phyloP scores from a whole-genome alignment of 2,888 invertebrate species.

The Dyspetes luteomarginatus region DNA sequence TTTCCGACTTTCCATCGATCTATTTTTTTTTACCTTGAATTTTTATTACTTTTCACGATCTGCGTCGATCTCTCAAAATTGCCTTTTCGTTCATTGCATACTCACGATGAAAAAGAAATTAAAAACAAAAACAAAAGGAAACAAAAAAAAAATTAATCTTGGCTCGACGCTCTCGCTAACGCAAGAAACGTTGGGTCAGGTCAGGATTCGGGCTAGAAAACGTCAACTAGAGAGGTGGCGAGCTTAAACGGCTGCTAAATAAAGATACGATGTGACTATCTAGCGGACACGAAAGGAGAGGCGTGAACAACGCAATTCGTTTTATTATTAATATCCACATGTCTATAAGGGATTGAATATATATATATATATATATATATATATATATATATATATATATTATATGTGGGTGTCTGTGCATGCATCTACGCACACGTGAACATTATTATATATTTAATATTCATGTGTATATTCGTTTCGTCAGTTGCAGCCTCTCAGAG shows the following conservation, averaged over 20 bases:
- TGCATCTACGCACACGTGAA: too few relatives aligned
- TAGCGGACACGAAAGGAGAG: slow-evolving; percentile 26
- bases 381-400: neutral
- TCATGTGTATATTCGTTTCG: neutral
- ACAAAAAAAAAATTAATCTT: slow-evolving; percentile 10
- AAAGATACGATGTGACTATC: slow-evolving; percentile 33
- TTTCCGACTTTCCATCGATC: neutral
- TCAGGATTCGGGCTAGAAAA: slow-evolving; percentile 40
- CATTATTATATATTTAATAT: too few relatives aligned
- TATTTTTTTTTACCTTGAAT: neutral
- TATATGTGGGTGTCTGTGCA: too few relatives aligned
- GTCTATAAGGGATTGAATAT: neutral
- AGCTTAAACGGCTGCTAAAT: slow-evolving; percentile 52
- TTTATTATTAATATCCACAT: slow-evolving; percentile 32
- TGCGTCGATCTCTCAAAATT: neutral
- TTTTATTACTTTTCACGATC: neutral
- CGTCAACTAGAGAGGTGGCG: slow-evolving; percentile 23
- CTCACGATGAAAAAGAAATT: too few relatives aligned
- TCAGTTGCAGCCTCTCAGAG: slow-evolving; percentile 3
- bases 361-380: neutral
- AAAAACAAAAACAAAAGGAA: too few relatives aligned
- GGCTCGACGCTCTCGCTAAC: slow-evolving; percentile 12
- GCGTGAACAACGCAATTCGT: slow-evolving; percentile 17
- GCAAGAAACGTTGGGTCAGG: slow-evolving; percentile 47
- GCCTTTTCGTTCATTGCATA: too few relatives aligned